These are phyloP conservation scores for Protophormia terraenovae DNA, from an alignment of 2,888 invertebrate species.

Conservation along the genomic window DNA sequence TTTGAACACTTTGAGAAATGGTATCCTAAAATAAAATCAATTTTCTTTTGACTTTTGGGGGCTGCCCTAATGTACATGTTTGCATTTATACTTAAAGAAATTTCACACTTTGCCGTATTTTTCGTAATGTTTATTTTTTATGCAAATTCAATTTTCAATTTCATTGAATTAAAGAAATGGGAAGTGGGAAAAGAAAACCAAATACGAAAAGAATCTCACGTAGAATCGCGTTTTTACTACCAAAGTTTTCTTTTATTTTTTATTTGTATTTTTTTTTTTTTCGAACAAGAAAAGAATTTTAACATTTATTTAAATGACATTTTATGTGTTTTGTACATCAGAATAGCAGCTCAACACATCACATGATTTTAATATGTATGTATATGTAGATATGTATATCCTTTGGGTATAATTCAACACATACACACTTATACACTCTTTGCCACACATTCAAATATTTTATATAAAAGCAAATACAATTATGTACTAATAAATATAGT, in stretches of 20 bases:
- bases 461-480: neutral
- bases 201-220: slow-evolving; percentile 55
- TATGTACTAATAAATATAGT: neutral
- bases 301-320: slow-evolving; percentile 64
- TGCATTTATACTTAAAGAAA: neutral
- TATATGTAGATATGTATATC: no score
- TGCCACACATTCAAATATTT: neutral
- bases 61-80: no score
- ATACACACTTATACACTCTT: neutral
- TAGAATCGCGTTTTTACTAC: slow-evolving; percentile 57
- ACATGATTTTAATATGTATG: slow-evolving; percentile 55
- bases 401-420: slow-evolving; percentile 58
- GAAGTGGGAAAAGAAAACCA: neutral
- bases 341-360: slow-evolving; percentile 21
- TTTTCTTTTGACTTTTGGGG: no score
- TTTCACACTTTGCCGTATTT: slow-evolving; percentile 45
- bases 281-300: slow-evolving; percentile 8
- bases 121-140: slow-evolving; percentile 47
- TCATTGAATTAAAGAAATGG: slow-evolving; percentile 32
- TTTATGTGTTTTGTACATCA: slow-evolving; percentile 44
- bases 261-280: neutral
- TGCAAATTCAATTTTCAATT: slow-evolving; percentile 67
- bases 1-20: no score
- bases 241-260: neutral
- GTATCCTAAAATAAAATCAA: no score